A percentile compares a stretch with the other conserved stretches of the same genome.
Conservation (phyloP, 2,113 vertebrate genomes). For the Varanus salvator region DNA sequence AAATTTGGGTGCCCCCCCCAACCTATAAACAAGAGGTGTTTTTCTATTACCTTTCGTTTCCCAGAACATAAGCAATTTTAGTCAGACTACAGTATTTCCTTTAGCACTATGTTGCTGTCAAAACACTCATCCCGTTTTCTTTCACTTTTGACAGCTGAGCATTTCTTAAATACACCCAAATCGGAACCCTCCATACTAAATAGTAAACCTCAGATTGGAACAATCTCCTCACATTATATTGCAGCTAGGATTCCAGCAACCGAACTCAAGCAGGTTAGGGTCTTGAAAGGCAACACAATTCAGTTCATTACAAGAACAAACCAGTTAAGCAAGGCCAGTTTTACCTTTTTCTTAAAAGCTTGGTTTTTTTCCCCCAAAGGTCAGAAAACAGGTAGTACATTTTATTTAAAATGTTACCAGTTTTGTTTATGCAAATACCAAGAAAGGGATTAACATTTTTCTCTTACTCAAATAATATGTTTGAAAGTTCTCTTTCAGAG, state of each 20-base stretch:
- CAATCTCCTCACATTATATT: slow-evolving; percentile 67
- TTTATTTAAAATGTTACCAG: not conserved
- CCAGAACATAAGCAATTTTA: slow-evolving; percentile 83
- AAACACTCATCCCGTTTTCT: slow-evolving; percentile 85
- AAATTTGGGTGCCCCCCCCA: slow-evolving; percentile 78
- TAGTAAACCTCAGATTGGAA: slow-evolving; percentile 78
- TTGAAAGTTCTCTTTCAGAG: not conserved
- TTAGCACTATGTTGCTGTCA: slow-evolving; percentile 83
- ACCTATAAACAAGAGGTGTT: slow-evolving; percentile 83
- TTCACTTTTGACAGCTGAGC: slow-evolving; percentile 85
- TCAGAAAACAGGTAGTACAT: slow-evolving; percentile 1
- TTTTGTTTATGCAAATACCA: not conserved
- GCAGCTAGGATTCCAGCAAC: slow-evolving; percentile 60
- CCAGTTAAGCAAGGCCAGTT: not conserved
- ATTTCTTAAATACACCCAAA: slow-evolving; percentile 85
- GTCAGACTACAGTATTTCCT: slow-evolving; percentile 84
- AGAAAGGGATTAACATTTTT: not conserved
- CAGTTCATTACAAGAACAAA: slow-evolving; percentile 41
- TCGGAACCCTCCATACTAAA: slow-evolving; percentile 83
- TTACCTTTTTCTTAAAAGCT: not conserved
- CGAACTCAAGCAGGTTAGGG: slow-evolving; percentile 46
- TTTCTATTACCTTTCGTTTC: slow-evolving; percentile 82
- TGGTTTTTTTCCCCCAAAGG: not conserved
- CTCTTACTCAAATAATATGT: slow-evolving; percentile 26
- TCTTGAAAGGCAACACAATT: slow-evolving; percentile 34